Percentiles rank a stretch among this genome's conserved stretches.
These are phyloP conservation scores for Lithobates sylvaticus DNA, from an alignment of 2,797 vertebrate genomes.

Conservation along the genomic window DNA sequence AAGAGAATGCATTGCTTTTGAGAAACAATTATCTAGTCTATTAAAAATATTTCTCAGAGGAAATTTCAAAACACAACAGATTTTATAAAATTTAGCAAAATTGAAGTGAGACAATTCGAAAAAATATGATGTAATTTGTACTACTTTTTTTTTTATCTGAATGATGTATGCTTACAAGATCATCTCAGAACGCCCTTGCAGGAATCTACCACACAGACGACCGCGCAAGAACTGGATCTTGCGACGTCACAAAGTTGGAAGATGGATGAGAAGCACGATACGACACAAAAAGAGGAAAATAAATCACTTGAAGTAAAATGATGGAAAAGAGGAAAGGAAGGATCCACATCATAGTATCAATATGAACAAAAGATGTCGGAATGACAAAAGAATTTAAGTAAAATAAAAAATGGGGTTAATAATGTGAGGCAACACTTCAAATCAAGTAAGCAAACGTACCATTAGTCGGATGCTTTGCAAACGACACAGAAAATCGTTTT, in stretches of 20 bases:
- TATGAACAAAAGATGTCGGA: constrained; percentile 68
- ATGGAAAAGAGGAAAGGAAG: constrained; percentile 64
- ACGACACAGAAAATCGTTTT: constrained; percentile 99
- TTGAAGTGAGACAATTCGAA: background rate
- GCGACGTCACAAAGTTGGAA: constrained; percentile 18
- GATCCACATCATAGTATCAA: constrained; percentile 63
- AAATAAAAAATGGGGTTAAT: constrained; percentile 74
- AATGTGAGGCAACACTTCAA: constrained; percentile 80
- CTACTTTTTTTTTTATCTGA: background rate
- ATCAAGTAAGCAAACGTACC: constrained; percentile 99
- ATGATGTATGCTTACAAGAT: background rate
- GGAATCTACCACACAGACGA: background rate
- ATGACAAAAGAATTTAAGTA: constrained; percentile 68
- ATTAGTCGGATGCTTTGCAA: constrained; percentile 99
- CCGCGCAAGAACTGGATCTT: background rate
- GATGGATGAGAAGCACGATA: constrained; percentile 29
- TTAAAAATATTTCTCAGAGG: too few species aligned
- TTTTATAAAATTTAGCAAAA: background rate
- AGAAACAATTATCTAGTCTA: too few species aligned
- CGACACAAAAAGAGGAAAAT: constrained; percentile 32
- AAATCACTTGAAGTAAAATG: constrained; percentile 51
- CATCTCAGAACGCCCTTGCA: background rate
- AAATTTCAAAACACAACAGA: too few species aligned
- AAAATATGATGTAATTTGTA: background rate
- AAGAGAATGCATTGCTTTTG: too few species aligned